phyloP scores from a whole-genome alignment of 2,888 invertebrate genomes.

The Pherbina coryleti region DNA sequence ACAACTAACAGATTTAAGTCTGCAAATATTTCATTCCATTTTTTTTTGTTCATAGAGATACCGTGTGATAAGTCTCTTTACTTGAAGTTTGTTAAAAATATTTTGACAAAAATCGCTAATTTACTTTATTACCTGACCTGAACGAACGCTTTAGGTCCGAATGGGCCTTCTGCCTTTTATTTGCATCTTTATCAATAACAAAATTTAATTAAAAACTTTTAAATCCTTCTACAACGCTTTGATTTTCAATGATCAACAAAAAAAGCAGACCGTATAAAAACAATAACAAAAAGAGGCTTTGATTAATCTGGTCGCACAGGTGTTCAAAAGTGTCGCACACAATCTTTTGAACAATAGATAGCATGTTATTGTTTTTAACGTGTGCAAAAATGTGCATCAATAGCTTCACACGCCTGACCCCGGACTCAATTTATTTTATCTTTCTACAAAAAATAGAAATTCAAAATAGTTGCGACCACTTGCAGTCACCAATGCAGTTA shows the following conservation, averaged over 20 bases:
- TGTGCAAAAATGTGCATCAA: slow-evolving; percentile 20
- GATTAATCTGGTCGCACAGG: slow-evolving; percentile 17
- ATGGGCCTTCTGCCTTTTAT: no score
- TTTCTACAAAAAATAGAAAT: slow-evolving; percentile 8
- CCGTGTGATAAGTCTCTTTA: no score
- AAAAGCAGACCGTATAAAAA: neutral
- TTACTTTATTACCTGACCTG: no score
- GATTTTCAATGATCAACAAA: neutral
- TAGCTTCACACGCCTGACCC: slow-evolving; percentile 28
- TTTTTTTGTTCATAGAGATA: no score
- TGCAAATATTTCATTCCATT: no score
- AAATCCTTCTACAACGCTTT: slow-evolving; percentile 18
- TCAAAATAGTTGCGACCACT: slow-evolving; percentile 18
- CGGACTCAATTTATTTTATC: neutral
- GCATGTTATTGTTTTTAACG: neutral
- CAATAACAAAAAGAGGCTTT: neutral
- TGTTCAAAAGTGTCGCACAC: slow-evolving; percentile 19
- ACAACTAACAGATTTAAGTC: no score
- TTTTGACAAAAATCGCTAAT: no score
- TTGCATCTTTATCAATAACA: neutral
- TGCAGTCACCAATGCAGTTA: neutral
- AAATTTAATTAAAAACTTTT: slow-evolving; percentile 16
- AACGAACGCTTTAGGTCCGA: no score
- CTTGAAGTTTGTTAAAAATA: no score
- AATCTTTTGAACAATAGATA: slow-evolving; percentile 9